Conservation (phyloP, 2,888 invertebrate species). For the Thysanoteuthis rhombus region DNA sequence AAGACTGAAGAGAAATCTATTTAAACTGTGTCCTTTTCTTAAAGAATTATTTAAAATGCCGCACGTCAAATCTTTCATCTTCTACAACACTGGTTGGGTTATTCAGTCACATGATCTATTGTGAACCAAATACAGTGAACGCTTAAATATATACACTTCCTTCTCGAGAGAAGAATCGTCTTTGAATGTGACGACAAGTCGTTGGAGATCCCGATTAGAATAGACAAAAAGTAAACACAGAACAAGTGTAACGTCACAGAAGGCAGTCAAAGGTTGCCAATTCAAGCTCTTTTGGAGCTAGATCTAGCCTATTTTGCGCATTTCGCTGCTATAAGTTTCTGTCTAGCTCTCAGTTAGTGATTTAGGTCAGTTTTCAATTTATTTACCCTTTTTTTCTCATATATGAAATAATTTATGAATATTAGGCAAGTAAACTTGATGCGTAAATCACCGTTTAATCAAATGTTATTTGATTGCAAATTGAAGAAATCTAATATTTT, state of each 20-base stretch:
- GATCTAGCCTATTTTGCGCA: no score
- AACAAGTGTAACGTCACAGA: not conserved
- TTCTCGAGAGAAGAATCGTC: not conserved
- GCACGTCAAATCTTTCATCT: constrained; percentile 12
- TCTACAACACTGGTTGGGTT: not conserved
- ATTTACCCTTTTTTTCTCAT: no score
- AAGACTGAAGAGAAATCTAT: not conserved
- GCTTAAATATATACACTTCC: not conserved
- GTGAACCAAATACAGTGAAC: not conserved
- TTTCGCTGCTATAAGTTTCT: no score
- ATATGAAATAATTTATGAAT: no score
- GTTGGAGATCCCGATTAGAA: not conserved
- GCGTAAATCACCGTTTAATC: no score
- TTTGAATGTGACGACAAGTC: constrained; percentile 12
- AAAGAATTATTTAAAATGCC: not conserved
- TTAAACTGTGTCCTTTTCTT: not conserved
- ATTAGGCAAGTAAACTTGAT: no score
- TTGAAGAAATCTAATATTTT: no score
- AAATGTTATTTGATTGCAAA: no score
- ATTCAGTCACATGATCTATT: not conserved
- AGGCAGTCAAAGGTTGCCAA: no score
- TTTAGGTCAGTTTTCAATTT: no score
- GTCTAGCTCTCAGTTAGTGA: no score
- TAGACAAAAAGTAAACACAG: not conserved
- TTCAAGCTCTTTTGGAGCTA: no score